A percentile compares a stretch with the other conserved stretches of the same genome.
Evolutionary conservation across 1,140 invertebrate species (phyloP).

Genomic region (Pseudomyrmex pallidus): DNA sequence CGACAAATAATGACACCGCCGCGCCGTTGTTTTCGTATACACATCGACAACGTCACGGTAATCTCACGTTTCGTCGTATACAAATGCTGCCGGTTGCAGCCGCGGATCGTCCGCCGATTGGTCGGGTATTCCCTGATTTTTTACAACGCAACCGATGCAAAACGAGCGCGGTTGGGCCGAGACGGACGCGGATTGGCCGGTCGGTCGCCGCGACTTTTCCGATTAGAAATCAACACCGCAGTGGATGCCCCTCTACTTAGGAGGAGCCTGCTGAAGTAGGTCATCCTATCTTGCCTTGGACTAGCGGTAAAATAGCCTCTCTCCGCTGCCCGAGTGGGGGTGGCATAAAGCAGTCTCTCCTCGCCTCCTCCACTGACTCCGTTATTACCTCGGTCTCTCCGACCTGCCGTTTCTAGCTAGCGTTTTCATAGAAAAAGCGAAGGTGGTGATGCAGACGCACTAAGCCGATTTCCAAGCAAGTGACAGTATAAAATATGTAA

Average conservation of each 20-base stretch:
- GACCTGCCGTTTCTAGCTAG: conserved; percentile 12
- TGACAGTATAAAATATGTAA: background rate
- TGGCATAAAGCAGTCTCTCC: conserved; percentile 71
- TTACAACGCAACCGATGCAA: conserved; percentile 58
- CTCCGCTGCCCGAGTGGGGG: conserved; percentile 70
- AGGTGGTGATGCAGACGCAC: background rate
- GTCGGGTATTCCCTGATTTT: conserved; percentile 61
- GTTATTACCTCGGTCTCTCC: conserved; percentile 52
- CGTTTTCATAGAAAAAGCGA: conserved; percentile 29
- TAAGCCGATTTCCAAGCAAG: background rate
- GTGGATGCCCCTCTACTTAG: conserved; percentile 83
- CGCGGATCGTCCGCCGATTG: conserved; percentile 66
- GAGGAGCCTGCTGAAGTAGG: conserved; percentile 84
- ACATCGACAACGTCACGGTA: conserved; percentile 26
- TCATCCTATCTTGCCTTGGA: conserved; percentile 83
- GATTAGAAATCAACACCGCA: conserved; percentile 81
- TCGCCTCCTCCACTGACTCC: conserved; percentile 49
- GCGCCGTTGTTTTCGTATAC: conserved; percentile 12
- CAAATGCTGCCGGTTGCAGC: conserved; percentile 64
- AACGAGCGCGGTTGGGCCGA: conserved; percentile 58
- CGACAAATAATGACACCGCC: conserved; percentile 38
- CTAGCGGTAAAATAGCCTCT: conserved; percentile 78
- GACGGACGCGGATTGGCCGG: conserved; percentile 75
- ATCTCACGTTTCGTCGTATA: conserved; percentile 43
- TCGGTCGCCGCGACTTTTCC: conserved; percentile 81